phyloP scores from a whole-genome alignment of 1,140 invertebrate species.

The Cydia fagiglandana region DNA sequence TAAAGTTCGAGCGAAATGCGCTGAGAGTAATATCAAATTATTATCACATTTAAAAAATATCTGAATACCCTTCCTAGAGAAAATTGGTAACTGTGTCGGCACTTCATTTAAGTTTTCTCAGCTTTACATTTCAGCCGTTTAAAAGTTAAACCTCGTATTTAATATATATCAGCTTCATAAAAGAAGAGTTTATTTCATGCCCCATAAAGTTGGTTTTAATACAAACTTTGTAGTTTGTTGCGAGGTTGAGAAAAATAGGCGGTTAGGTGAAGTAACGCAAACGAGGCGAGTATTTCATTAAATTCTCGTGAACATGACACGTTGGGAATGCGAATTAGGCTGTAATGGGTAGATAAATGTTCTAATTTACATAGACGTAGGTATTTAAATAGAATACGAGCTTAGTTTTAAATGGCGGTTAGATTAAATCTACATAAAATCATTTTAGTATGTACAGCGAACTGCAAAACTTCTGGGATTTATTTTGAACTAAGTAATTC shows the following conservation, averaged over 20 bases:
- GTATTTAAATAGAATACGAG: neutral
- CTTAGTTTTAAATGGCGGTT: neutral
- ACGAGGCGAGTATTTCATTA: constrained; percentile 7
- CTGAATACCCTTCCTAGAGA: neutral
- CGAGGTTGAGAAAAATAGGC: neutral
- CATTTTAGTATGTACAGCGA: too few relatives aligned
- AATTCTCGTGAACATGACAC: constrained; percentile 5
- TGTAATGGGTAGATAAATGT: neutral
- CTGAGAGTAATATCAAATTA: neutral
- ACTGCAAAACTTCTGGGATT: too few relatives aligned
- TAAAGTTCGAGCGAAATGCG: neutral
- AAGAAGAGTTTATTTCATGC: neutral
- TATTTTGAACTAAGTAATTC: too few relatives aligned
- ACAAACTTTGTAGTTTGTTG: neutral
- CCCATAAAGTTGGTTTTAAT: neutral
- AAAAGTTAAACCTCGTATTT: neutral
- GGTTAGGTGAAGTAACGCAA: neutral
- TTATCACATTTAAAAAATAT: neutral
- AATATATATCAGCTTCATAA: neutral
- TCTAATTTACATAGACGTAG: neutral
- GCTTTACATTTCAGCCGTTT: constrained; percentile 22
- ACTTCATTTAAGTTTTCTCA: constrained; percentile 38
- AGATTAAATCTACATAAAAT: neutral
- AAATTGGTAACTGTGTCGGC: constrained; percentile 35
- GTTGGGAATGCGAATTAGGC: neutral